phyloP scores from a whole-genome alignment of 1,140 invertebrate species.

The Harpegnathos saltator region DNA sequence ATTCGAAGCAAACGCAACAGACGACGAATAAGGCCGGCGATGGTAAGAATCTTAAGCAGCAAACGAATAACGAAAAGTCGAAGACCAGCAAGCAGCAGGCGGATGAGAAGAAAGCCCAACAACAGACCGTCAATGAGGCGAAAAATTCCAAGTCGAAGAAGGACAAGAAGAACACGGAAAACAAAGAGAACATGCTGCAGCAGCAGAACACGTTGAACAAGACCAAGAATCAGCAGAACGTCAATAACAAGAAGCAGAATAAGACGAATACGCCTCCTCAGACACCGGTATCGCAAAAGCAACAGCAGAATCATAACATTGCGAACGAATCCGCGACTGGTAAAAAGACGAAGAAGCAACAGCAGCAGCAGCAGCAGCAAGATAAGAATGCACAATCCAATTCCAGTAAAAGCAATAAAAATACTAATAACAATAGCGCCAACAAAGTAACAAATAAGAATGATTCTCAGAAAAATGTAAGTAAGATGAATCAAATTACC shows the following conservation, averaged over 20 bases:
- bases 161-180: constrained; percentile 82
- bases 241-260: constrained; percentile 73
- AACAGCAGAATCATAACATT: constrained; percentile 69
- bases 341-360: constrained; percentile 72
- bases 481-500: constrained; percentile 51
- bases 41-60: constrained; percentile 65
- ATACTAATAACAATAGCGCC: constrained; percentile 46
- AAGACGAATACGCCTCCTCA: constrained; percentile 69
- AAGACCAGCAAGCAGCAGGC: constrained; percentile 71
- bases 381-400: constrained; percentile 71
- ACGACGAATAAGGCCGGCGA: constrained; percentile 40
- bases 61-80: constrained; percentile 73
- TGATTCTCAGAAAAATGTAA: constrained; percentile 63
- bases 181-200: constrained; percentile 81
- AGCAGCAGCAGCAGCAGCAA: constrained; percentile 64
- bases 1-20: constrained; percentile 70
- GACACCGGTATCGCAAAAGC: constrained; percentile 68
- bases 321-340: constrained; percentile 57
- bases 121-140: constrained; percentile 62
- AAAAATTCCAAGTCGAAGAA: constrained; percentile 81
- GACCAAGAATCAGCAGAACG: constrained; percentile 73
- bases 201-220: constrained; percentile 64
- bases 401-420: constrained; percentile 73
- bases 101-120: constrained; percentile 75
- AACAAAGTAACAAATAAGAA: constrained; percentile 64